phyloP scores from a whole-genome alignment of 2,113 vertebrate genomes.

The Polyodon spathula region DNA sequence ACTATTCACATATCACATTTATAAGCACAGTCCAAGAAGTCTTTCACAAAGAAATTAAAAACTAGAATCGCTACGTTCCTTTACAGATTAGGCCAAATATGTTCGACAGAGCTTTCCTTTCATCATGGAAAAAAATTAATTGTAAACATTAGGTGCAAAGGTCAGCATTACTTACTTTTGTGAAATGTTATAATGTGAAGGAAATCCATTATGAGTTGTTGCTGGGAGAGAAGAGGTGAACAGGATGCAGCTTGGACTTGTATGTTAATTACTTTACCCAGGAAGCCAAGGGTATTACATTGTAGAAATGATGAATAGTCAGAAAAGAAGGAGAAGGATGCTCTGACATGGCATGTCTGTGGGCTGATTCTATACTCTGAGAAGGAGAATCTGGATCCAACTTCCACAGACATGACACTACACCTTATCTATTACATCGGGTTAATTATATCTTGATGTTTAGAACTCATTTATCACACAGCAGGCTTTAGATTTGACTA shows the following conservation, averaged over 20 bases:
- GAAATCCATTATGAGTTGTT: conserved; percentile 42
- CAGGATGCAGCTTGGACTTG: conserved; percentile 15
- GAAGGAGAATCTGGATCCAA: background rate
- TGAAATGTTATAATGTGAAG: conserved; percentile 42
- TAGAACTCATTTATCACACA: too few species aligned
- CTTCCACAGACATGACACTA: background rate
- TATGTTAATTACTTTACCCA: conserved; percentile 42
- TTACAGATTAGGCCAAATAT: background rate
- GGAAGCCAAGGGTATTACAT: conserved; percentile 23
- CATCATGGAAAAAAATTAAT: conserved; percentile 20
- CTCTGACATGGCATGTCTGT: background rate
- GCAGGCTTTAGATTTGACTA: too few species aligned
- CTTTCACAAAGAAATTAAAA: conserved; percentile 2
- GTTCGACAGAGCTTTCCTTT: background rate
- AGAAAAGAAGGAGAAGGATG: conserved; percentile 3
- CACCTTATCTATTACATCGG: background rate
- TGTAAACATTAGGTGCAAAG: conserved; percentile 39
- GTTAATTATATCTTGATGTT: background rate
- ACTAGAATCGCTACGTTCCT: background rate
- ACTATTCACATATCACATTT: conserved; percentile 3
- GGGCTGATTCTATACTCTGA: conserved; percentile 1
- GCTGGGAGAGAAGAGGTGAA: conserved; percentile 23
- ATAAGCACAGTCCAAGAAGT: conserved; percentile 2
- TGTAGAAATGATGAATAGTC: conserved; percentile 13
- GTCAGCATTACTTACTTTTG: conserved; percentile 44